Conservation (phyloP, 2,797 vertebrate genomes). For the Intellagama lesueurii region DNA sequence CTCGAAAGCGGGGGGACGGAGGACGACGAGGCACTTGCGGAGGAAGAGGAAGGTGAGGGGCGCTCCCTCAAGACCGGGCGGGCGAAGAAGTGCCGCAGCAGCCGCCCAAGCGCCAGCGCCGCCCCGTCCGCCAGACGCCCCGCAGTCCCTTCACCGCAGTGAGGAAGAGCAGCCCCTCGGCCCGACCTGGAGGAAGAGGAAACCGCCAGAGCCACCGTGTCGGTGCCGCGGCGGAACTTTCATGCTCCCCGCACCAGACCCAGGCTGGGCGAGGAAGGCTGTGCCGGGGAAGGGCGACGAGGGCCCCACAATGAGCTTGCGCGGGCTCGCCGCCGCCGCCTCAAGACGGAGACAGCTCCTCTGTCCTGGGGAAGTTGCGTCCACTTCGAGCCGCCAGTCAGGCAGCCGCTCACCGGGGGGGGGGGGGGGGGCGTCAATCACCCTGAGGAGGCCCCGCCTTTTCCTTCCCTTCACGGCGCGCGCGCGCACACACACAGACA, state of each 20-base stretch:
- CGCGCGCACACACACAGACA: neutral
- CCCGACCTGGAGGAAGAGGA: neutral
- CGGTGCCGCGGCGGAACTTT: constrained; percentile 23
- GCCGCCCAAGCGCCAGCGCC: neutral
- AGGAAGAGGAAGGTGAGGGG: neutral
- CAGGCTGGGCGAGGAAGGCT: neutral
- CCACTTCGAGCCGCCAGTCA: neutral
- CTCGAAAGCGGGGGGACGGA: neutral
- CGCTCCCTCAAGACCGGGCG: neutral
- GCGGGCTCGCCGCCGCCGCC: neutral
- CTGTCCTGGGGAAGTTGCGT: constrained; percentile 49
- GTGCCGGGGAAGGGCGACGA: neutral
- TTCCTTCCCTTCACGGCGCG: neutral
- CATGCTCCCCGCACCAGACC: constrained; percentile 32
- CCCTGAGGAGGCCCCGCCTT: neutral
- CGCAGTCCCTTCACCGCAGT: constrained; percentile 34
- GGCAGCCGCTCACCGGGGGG: fast-evolving
- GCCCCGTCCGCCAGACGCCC: neutral
- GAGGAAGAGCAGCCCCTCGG: neutral
- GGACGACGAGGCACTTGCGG: neutral
- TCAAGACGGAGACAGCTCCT: neutral
- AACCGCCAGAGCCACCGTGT: neutral
- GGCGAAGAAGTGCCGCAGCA: neutral
- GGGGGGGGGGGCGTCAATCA: neutral
- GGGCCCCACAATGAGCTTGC: neutral